Conservation (phyloP, 2,888 invertebrate genomes). For the Apamea epomidion region DNA sequence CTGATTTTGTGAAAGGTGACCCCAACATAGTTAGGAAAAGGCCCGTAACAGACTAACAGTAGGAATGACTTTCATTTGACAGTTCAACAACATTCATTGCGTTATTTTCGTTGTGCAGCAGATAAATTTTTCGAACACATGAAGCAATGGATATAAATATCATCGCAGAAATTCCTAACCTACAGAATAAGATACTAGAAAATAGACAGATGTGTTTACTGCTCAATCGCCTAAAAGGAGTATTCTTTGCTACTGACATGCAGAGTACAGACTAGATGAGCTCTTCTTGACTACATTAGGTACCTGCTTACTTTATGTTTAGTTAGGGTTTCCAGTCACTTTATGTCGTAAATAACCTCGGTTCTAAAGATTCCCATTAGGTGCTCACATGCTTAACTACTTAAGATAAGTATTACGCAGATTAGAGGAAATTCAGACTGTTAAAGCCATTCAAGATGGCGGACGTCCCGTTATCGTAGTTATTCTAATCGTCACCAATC, state of each 20-base stretch:
- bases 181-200: no score
- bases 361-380: neutral
- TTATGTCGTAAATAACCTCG: neutral
- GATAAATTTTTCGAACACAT: no score
- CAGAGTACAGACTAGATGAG: neutral
- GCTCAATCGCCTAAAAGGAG: neutral
- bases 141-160: no score
- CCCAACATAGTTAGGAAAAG: neutral
- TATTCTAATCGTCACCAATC: constrained; percentile 8
- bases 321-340: neutral
- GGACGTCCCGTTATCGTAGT: constrained; percentile 16
- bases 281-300: neutral
- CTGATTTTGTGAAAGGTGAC: neutral
- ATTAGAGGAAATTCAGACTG: neutral
- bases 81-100: no score
- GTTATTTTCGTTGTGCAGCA: no score
- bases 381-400: neutral
- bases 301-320: neutral
- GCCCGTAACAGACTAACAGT: neutral
- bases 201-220: neutral
- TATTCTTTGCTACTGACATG: neutral
- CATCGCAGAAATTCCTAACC: neutral
- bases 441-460: constrained; percentile 1
- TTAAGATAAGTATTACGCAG: neutral
- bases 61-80: no score